Conservation (phyloP, 2,113 vertebrate genomes). For the Myrmophylax atrothorax region DNA sequence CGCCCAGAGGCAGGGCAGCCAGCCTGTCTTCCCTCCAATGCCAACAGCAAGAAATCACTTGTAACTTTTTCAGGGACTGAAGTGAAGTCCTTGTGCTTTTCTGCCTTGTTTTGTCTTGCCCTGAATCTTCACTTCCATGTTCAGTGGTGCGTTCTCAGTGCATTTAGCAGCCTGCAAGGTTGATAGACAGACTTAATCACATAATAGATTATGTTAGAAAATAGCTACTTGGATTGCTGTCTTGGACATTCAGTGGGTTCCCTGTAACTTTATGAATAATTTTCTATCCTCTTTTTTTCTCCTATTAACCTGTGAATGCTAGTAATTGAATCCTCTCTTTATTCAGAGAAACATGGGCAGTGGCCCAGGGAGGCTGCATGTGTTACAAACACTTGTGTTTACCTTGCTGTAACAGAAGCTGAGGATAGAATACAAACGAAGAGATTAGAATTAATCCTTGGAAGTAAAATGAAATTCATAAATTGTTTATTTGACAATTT, state of each 20-base stretch:
- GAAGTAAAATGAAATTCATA: not conserved
- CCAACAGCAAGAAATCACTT: not conserved
- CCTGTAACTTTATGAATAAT: not conserved
- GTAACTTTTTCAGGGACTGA: not conserved
- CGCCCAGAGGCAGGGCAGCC: fast-evolving
- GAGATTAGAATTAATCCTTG: slow-evolving; percentile 19
- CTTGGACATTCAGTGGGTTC: not conserved
- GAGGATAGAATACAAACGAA: slow-evolving; percentile 23
- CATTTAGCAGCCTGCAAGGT: not conserved
- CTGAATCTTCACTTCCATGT: not conserved
- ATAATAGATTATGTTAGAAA: not conserved
- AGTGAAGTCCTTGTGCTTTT: not conserved
- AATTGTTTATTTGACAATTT: slow-evolving; percentile 8
- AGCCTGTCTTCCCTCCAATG: not conserved
- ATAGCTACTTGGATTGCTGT: not conserved
- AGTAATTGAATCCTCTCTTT: not conserved
- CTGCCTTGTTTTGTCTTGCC: not conserved
- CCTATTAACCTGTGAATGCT: not conserved
- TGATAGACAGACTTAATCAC: not conserved
- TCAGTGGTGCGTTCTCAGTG: not conserved
- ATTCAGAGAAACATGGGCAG: not conserved
- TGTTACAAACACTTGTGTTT: not conserved
- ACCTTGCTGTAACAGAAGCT: not conserved
- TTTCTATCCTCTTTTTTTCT: not conserved
- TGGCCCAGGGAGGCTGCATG: not conserved